phyloP scores from a whole-genome alignment of 2,888 invertebrate genomes.

The Malachius bipustulatus region DNA sequence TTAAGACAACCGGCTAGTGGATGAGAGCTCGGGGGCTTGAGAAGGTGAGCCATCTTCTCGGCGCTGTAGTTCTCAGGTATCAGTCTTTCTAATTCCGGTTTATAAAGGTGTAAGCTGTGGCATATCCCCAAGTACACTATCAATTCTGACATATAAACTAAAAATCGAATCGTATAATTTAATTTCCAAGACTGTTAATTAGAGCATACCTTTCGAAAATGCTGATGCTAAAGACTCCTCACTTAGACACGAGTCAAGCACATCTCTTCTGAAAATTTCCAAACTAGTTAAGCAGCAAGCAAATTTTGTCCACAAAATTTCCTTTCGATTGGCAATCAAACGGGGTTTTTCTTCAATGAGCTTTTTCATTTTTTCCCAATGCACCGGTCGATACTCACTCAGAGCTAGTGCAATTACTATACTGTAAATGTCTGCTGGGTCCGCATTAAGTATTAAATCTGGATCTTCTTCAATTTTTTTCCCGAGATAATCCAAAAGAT shows the following conservation, averaged over 20 bases:
- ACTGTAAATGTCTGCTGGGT: conserved; percentile 36
- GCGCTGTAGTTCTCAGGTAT: conserved; percentile 32
- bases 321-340: conserved; percentile 18
- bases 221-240: conserved; percentile 36
- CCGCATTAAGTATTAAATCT: conserved; percentile 32
- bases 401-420: conserved; percentile 44
- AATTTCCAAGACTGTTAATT: conserved; percentile 19
- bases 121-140: conserved; percentile 24
- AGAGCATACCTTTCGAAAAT: conserved; percentile 30
- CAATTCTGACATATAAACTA: conserved; percentile 3
- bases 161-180: conserved; percentile 14
- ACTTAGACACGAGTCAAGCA: conserved; percentile 43
- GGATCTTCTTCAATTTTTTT: conserved; percentile 38
- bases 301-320: conserved; percentile 43
- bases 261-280: conserved; percentile 43
- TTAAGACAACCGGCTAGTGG: conserved; percentile 41
- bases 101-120: conserved; percentile 36
- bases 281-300: conserved; percentile 46
- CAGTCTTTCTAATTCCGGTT: conserved; percentile 28
- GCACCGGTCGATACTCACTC: conserved; percentile 46
- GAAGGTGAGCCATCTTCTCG: conserved; percentile 32
- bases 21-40: conserved; percentile 32
- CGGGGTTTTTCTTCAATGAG: conserved; percentile 21
- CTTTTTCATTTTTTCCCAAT: conserved; percentile 41
- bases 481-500: conserved; percentile 47